phyloP scores from a whole-genome alignment of 2,113 vertebrate genomes.

The Ochotona princeps region DNA sequence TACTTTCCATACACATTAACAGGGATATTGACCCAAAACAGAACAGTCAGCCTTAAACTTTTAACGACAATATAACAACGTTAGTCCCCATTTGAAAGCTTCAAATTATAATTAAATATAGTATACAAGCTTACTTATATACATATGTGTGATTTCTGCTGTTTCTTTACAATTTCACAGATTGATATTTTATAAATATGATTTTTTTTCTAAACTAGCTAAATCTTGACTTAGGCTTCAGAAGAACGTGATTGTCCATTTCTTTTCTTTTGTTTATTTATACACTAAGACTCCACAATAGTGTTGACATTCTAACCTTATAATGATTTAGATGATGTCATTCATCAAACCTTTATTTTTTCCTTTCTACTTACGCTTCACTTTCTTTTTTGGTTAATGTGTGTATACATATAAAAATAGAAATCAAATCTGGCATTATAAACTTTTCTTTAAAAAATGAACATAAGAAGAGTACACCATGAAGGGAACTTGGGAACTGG shows the following conservation, averaged over 20 bases:
- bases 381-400: not conserved
- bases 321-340: not conserved
- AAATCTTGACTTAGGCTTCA: not conserved
- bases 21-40: no score
- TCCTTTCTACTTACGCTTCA: not conserved
- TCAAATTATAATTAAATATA: not conserved
- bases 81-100: no score
- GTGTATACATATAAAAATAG: not conserved
- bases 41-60: no score
- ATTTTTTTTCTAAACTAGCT: not conserved
- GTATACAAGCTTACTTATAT: not conserved
- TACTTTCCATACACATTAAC: no score
- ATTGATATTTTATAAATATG: not conserved
- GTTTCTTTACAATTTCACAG: not conserved
- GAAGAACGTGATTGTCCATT: not conserved
- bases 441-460: constrained; percentile 7
- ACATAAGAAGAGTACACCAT: no score
- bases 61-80: no score
- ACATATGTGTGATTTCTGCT: not conserved
- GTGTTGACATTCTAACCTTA: not conserved
- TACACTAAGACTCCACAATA: not conserved
- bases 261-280: not conserved
- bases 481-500: no score
- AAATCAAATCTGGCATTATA: not conserved
- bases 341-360: not conserved